Evolutionary conservation across 2,888 invertebrate genomes (phyloP).

Genomic region (Drosophila kambysellisi): DNA sequence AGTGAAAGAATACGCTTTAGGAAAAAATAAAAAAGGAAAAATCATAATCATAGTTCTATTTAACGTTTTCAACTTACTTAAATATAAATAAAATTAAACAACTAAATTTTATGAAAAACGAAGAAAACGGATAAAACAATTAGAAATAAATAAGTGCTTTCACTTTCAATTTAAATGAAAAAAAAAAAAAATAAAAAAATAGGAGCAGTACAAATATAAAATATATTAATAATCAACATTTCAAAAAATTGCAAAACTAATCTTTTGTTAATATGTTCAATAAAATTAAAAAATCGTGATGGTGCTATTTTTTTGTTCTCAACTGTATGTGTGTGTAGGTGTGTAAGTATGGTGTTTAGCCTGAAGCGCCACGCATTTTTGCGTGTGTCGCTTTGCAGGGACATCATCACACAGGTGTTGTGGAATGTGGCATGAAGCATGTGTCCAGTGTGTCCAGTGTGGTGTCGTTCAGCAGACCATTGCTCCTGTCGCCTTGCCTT

Average conservation of each 20-base stretch:
- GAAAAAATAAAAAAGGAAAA: not conserved
- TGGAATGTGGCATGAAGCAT: slow-evolving; percentile 26
- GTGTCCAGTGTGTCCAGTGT: not conserved
- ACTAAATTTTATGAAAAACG: not conserved
- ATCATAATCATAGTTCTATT: not conserved
- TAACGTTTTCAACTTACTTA: not conserved
- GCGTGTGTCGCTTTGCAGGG: slow-evolving; percentile 31
- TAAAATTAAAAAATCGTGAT: no score
- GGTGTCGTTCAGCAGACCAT: slow-evolving; percentile 1
- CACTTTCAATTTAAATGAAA: not conserved
- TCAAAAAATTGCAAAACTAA: not conserved
- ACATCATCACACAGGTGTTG: slow-evolving; percentile 26
- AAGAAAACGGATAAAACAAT: not conserved
- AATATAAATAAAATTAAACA: not conserved
- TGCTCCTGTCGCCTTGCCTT: slow-evolving; percentile 5
- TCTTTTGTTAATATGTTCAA: no score
- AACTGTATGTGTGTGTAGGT: not conserved
- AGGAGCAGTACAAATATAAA: not conserved
- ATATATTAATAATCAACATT: not conserved
- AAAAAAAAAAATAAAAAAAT: not conserved
- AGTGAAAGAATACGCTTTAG: not conserved
- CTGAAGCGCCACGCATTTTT: slow-evolving; percentile 42
- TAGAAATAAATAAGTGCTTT: not conserved
- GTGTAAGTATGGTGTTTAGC: slow-evolving; percentile 22
- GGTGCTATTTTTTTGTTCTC: not conserved